Percentiles rank a stretch among this genome's conserved stretches.
Evolutionary conservation across 2,113 vertebrate genomes (phyloP).

Genomic region (Scomber japonicus): DNA sequence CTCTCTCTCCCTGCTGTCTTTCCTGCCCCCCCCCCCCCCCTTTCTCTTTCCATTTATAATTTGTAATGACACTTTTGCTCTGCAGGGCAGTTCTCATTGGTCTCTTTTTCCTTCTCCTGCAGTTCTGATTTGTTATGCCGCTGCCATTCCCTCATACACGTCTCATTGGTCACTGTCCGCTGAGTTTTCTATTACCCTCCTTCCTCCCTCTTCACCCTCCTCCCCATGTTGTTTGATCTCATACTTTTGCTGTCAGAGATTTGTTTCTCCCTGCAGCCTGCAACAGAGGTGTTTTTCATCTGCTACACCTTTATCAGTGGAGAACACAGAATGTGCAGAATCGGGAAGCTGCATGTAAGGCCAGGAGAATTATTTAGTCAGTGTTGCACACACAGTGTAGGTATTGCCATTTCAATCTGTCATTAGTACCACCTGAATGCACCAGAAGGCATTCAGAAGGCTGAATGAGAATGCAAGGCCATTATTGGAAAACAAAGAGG

Average conservation of each 20-base stretch:
- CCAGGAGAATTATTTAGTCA: conserved; percentile 42
- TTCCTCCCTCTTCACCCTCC: conserved; percentile 13
- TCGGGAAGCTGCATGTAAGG: conserved; percentile 31
- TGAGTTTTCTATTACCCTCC: conserved; percentile 71
- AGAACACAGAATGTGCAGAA: conserved; percentile 30
- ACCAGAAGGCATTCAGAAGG: conserved; percentile 38
- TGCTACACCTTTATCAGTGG: conserved; percentile 54
- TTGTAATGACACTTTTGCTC: conserved; percentile 52
- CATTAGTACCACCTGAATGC: conserved; percentile 67
- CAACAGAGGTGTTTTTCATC: conserved; percentile 57
- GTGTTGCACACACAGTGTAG: conserved; percentile 20
- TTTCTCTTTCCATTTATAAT: conserved; percentile 59
- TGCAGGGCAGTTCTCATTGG: conserved; percentile 47
- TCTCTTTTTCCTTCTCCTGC: conserved; percentile 51
- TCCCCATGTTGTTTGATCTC: conserved; percentile 63
- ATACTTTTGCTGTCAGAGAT: conserved; percentile 64
- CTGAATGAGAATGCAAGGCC: conserved; percentile 28
- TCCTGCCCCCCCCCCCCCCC: neutral
- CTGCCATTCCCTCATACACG: conserved; percentile 50
- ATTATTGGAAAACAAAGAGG: conserved; percentile 52
- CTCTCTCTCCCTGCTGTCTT: neutral
- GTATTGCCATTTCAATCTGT: conserved; percentile 56
- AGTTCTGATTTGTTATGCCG: conserved; percentile 72
- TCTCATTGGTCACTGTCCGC: conserved; percentile 78
- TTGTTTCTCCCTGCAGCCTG: conserved; percentile 52